A percentile compares a stretch with the other conserved stretches of the same genome.
Conservation (phyloP, 2,888 invertebrate genomes). For the Steromphala cineraria region DNA sequence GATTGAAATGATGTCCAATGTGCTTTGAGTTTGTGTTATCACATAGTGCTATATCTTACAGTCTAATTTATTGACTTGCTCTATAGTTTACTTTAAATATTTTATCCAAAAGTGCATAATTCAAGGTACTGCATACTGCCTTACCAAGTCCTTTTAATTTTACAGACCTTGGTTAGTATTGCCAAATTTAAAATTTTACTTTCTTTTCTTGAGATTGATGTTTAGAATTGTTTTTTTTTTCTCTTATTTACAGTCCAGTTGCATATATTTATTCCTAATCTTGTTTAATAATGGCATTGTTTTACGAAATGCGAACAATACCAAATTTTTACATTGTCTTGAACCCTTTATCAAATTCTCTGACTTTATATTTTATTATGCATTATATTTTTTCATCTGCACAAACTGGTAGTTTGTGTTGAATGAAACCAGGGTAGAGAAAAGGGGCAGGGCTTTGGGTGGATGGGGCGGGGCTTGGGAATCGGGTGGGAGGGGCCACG, state of each 20-base stretch:
- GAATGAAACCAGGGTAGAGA: background rate
- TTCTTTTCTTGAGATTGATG: background rate
- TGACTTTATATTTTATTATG: constrained; percentile 13
- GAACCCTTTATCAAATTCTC: background rate
- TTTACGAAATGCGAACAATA: constrained; percentile 15
- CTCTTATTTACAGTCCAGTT: constrained; percentile 12
- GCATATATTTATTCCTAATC: constrained; percentile 11
- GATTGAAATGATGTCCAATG: too few relatives aligned
- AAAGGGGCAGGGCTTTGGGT: background rate
- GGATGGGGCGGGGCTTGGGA: background rate
- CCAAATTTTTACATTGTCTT: background rate
- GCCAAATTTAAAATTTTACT: constrained; percentile 2
- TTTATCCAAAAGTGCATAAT: constrained; percentile 1
- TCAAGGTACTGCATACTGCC: background rate
- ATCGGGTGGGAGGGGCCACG: background rate
- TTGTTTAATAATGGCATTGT: constrained; percentile 11
- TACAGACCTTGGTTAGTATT: background rate
- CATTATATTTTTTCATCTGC: background rate
- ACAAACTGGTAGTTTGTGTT: background rate
- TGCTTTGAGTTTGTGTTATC: too few relatives aligned
- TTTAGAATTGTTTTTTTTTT: background rate
- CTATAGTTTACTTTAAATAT: background rate
- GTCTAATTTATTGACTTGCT: background rate
- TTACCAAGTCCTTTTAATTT: background rate
- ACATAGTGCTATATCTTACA: background rate